These are phyloP conservation scores for Epizoanthus rinbou DNA, from an alignment of 92 coral and sea anemone species.

Conservation along the genomic window DNA sequence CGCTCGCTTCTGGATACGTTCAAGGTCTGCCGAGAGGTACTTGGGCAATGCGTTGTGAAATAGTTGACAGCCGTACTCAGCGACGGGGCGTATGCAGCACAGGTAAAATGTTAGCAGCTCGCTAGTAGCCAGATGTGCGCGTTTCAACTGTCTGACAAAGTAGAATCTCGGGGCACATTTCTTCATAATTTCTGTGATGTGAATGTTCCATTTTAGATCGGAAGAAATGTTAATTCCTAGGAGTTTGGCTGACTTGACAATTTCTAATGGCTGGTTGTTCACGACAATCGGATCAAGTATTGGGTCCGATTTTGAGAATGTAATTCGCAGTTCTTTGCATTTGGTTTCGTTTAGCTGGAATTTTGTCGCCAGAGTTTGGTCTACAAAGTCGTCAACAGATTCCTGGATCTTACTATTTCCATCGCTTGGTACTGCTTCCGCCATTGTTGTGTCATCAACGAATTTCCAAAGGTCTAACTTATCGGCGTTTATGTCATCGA, in stretches of 20 bases:
- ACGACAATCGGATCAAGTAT: conserved; percentile 25
- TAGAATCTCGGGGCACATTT: conserved; percentile 36
- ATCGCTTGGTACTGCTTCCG: conserved; percentile 36
- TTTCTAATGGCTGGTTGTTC: conserved; percentile 30
- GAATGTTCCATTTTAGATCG: conserved; percentile 39
- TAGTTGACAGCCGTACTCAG: conserved; percentile 34
- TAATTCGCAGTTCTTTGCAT: conserved; percentile 44
- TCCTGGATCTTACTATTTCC: conserved; percentile 17
- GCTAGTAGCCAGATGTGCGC: conserved; percentile 34
- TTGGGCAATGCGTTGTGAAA: conserved; percentile 47
- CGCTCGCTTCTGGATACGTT: conserved; percentile 40
- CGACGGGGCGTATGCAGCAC: conserved; percentile 30
- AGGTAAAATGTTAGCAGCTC: conserved; percentile 35
- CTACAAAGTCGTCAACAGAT: conserved; percentile 11
- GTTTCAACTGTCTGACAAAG: conserved; percentile 40
- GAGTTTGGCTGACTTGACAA: conserved; percentile 28
- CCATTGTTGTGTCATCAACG: conserved; percentile 28
- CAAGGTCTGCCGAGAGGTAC: conserved; percentile 44
- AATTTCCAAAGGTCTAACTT: conserved; percentile 29
- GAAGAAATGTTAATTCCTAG: conserved; percentile 28
- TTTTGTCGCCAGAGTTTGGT: conserved; percentile 18
- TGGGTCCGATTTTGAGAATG: conserved; percentile 15
- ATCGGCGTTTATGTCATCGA: conserved; percentile 20
- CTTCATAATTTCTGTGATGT: conserved; percentile 36
- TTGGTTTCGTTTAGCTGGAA: conserved; percentile 40